A percentile compares a stretch with the other conserved stretches of the same genome.
phyloP scores from a whole-genome alignment of 2,113 vertebrate species.

The Alethe castanea region DNA sequence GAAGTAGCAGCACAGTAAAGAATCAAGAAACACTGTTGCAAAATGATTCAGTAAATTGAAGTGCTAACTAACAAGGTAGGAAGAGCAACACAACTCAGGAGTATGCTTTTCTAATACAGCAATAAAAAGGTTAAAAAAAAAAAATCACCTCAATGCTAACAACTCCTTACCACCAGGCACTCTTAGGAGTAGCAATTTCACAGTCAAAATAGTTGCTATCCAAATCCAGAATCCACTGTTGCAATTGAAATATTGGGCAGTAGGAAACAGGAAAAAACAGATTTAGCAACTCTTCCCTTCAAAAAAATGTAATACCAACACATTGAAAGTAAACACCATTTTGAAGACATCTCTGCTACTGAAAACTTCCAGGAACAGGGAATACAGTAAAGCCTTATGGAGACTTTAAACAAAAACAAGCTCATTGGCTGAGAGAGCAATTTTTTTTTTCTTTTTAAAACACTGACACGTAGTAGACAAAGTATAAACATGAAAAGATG shows the following conservation, averaged over 20 bases:
- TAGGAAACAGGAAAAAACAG: background rate
- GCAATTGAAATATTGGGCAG: background rate
- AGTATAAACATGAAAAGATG: background rate
- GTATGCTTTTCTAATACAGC: background rate
- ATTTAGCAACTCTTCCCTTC: background rate
- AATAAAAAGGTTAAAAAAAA: background rate
- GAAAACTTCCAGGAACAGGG: background rate
- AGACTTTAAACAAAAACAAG: background rate
- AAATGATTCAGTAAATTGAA: background rate
- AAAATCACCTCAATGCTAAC: background rate
- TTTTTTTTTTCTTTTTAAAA: background rate
- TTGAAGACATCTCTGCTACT: background rate
- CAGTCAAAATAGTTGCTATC: background rate
- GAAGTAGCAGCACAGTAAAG: background rate
- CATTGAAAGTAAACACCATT: background rate
- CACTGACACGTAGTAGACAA: background rate
- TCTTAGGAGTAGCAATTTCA: background rate
- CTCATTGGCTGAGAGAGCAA: background rate
- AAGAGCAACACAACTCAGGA: background rate
- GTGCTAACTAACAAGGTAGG: background rate
- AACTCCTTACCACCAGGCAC: background rate
- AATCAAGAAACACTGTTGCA: background rate
- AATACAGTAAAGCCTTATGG: background rate
- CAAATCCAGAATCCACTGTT: background rate
- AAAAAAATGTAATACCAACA: background rate